Evolutionary conservation across 2,888 invertebrate species (phyloP).

Genomic region (Blastobasis adustella): DNA sequence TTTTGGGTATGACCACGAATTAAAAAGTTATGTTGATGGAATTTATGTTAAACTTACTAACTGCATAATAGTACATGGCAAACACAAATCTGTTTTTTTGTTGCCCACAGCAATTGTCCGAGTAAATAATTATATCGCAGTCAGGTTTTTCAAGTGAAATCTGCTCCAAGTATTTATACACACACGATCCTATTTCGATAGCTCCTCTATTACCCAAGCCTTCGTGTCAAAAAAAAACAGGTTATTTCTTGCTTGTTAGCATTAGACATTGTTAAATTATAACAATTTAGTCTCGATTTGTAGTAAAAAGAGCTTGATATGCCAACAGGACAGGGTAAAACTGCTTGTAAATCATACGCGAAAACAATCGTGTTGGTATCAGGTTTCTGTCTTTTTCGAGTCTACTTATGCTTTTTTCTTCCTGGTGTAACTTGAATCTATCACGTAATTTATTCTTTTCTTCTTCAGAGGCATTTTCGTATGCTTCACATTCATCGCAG

Average conservation of each 20-base stretch:
- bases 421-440: too few relatives aligned
- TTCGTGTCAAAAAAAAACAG: conserved; percentile 20
- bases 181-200: conserved; percentile 15
- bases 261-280: conserved; percentile 12
- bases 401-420: too few relatives aligned
- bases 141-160: neutral
- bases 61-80: conserved; percentile 14
- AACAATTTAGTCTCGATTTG: conserved; percentile 13
- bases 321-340: conserved; percentile 15
- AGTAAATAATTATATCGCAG: conserved; percentile 14
- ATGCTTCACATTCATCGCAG: too few relatives aligned
- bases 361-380: too few relatives aligned
- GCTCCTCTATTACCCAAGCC: conserved; percentile 15
- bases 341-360: conserved; percentile 21
- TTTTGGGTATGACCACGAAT: too few relatives aligned
- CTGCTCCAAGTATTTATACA: conserved; percentile 11
- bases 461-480: too few relatives aligned
- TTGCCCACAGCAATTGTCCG: conserved; percentile 15
- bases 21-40: too few relatives aligned
- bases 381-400: too few relatives aligned
- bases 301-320: conserved; percentile 16
- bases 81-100: conserved; percentile 19
- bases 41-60: too few relatives aligned
- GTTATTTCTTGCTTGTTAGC: conserved; percentile 9
- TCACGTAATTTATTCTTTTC: too few relatives aligned